These are phyloP conservation scores for Enteromius viviparus DNA, from an alignment of 2,797 vertebrate genomes.

Conservation along the genomic window DNA sequence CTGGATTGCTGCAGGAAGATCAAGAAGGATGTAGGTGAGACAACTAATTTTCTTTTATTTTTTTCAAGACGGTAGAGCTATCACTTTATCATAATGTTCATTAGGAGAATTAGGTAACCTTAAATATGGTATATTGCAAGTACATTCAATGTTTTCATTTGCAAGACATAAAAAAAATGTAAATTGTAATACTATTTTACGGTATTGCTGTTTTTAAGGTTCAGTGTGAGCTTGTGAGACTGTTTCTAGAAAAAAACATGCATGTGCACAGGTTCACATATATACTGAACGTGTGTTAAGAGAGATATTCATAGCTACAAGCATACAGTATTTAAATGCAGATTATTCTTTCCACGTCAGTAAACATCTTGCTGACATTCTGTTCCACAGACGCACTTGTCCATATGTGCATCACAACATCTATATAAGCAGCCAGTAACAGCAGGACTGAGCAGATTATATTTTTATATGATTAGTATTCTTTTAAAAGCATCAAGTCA, in stretches of 20 bases:
- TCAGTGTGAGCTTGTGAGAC: neutral
- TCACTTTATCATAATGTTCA: neutral
- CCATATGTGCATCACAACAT: neutral
- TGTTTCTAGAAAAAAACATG: neutral
- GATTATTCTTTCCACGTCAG: neutral
- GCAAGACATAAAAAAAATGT: neutral
- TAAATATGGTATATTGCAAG: neutral
- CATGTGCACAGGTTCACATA: neutral
- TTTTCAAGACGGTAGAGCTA: neutral
- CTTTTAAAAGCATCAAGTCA: neutral
- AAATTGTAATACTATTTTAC: neutral
- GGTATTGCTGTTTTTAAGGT: neutral
- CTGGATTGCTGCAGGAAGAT: conserved; percentile 87
- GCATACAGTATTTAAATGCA: neutral
- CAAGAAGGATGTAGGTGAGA: neutral
- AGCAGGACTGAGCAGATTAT: neutral
- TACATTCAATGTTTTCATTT: neutral
- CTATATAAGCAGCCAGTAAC: neutral
- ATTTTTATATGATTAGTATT: neutral
- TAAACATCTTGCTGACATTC: conserved; percentile 5
- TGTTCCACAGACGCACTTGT: neutral
- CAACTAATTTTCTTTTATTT: neutral
- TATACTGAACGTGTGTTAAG: conserved; percentile 9
- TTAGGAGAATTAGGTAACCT: neutral
- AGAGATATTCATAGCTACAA: conserved; percentile 10